Base-by-base conservation (phyloP, 2,888 invertebrate species). In the Bellardia pandia region DNA sequence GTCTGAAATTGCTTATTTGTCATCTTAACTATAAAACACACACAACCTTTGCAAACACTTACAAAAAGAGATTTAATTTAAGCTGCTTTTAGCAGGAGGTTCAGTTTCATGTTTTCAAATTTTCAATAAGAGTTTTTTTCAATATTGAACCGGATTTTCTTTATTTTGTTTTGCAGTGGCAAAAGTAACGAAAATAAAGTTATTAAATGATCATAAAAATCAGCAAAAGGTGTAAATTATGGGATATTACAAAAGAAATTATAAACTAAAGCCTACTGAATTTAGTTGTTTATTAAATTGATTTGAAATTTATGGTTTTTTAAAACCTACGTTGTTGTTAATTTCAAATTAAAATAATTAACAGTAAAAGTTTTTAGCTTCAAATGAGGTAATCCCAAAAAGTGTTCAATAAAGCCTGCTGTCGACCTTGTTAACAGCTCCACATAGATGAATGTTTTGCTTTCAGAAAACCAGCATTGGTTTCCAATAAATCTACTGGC, bases 201-300 rank as follows among this genome's bases (percentile, higher is more conserved):
- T 84, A 78, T 87, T 81, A 87, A 86, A 66, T 60, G 77, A 75
- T 64, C 77, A 66, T 87, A 87, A 85, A 83, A 72, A 62, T 68
- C 48, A 71, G 42, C 71, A 2, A 74, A 77, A 81, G 85, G 81
- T 87, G 87, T 87, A 85, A 87, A 81, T 87, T 85, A 82, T 85
- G 62, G 8, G 81, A 56, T 58, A 74, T 81, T 69, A 64, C 71
- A 42, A 58, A 13, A 51, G 53, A 71, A 23, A 48, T 68, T 48
- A 30, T 5, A 6, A 51, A 69, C 51, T 9, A 51, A 33, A 14
- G 33, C 8, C 8, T 2, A 51, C 8, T 9, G 48, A 48, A 30
- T 37, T 62, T 60, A 23, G 37, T 37, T 37, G 37, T 37, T 37
- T 68, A 48, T 30, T 69, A 51, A 69, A 51, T 16, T 3, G 16